Evolutionary conservation across 2,888 invertebrate genomes (phyloP).

Genomic region (Scelioninae gen. 1): DNA sequence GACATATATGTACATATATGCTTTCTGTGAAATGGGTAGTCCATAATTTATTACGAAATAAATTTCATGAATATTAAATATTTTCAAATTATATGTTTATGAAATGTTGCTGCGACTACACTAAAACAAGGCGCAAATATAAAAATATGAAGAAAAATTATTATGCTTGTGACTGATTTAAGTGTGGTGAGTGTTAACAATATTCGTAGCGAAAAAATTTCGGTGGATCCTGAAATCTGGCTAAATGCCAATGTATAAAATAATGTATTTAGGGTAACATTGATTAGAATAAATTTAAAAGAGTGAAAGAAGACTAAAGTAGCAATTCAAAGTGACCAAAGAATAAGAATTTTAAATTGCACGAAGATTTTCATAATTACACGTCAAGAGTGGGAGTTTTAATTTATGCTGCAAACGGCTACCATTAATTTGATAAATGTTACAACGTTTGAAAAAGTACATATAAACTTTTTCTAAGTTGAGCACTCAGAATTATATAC

Average conservation of each 20-base stretch:
- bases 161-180: not conserved
- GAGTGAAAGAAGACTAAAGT: constrained; percentile 19
- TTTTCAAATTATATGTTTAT: too few species aligned
- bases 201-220: constrained; percentile 10
- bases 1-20: too few species aligned
- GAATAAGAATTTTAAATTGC: constrained; percentile 8
- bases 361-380: constrained; percentile 9
- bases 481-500: too few species aligned
- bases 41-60: not conserved
- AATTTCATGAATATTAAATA: not conserved
- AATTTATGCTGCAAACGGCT: not conserved
- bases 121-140: not conserved
- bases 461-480: not conserved
- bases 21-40: too few species aligned
- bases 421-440: constrained; percentile 19
- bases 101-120: not conserved
- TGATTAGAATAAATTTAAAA: constrained; percentile 51
- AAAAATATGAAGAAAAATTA: not conserved
- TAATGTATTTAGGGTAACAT: constrained; percentile 50
- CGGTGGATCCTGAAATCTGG: constrained; percentile 20
- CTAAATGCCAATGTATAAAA: constrained; percentile 29
- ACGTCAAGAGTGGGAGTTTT: not conserved
- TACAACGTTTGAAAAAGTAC: not conserved
- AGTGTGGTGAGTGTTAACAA: constrained; percentile 2
- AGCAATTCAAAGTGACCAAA: not conserved